A percentile compares a stretch with the other conserved stretches of the same genome.
Conservation (phyloP, 2,888 invertebrate species). For the Drosophila pegasa region DNA sequence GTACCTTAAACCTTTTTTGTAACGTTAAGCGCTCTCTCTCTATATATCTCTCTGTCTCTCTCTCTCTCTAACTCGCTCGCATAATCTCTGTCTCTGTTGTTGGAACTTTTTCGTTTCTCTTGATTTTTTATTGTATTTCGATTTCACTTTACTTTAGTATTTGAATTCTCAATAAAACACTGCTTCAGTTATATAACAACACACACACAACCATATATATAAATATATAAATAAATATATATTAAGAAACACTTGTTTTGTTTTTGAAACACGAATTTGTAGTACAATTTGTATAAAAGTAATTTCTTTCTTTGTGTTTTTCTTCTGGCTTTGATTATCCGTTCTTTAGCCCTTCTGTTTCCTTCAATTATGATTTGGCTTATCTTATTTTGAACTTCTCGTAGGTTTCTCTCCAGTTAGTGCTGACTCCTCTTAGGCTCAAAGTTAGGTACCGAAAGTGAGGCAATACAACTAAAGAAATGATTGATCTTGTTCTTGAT, state of each 20-base stretch:
- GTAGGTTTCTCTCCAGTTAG: conserved; percentile 34
- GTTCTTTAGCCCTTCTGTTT: background rate
- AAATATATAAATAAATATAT: conserved; percentile 20
- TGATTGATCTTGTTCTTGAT: conserved; percentile 6
- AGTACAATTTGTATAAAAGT: conserved; percentile 13
- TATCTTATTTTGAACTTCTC: conserved; percentile 15
- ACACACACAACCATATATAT: conserved; percentile 8
- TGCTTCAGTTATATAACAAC: conserved; percentile 47
- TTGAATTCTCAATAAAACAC: conserved; percentile 41
- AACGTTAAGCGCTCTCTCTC: conserved; percentile 71
- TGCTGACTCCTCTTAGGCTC: conserved; percentile 29
- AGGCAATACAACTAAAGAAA: conserved; percentile 9
- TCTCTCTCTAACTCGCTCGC: conserved; percentile 34
- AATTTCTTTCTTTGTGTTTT: conserved; percentile 2
- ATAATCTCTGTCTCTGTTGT: conserved; percentile 66
- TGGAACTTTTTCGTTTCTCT: conserved; percentile 42
- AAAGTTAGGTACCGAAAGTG: conserved; percentile 10
- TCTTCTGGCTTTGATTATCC: conserved; percentile 6
- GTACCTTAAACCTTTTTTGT: conserved; percentile 56
- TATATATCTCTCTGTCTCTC: conserved; percentile 31
- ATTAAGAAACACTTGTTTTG: conserved; percentile 16
- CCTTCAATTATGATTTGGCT: conserved; percentile 15
- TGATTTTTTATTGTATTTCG: conserved; percentile 10
- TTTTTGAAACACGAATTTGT: conserved; percentile 20
- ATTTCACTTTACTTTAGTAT: conserved; percentile 27